These are phyloP conservation scores for Babylonia areolata DNA, from an alignment of 1,140 invertebrate species.

Conservation along the genomic window DNA sequence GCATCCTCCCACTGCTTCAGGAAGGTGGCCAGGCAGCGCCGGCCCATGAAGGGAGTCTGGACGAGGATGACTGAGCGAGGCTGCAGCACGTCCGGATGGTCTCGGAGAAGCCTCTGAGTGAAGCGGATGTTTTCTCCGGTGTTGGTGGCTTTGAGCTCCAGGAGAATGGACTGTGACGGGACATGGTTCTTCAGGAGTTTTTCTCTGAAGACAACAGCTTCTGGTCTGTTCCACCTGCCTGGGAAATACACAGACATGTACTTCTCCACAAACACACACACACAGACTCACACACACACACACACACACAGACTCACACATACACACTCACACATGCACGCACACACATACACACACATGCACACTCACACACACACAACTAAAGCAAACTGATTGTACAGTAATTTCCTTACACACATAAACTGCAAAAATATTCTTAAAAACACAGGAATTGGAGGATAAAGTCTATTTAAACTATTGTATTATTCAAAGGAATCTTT, in stretches of 20 bases:
- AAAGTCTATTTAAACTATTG: too few relatives aligned
- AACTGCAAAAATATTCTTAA: too few relatives aligned
- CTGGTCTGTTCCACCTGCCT: constrained; percentile 36
- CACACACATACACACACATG: neutral
- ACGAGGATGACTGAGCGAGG: constrained; percentile 59
- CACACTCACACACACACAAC: constrained; percentile 23
- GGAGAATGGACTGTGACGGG: constrained; percentile 49
- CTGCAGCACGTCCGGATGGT: constrained; percentile 29
- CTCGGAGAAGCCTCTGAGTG: constrained; percentile 45
- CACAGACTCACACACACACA: neutral
- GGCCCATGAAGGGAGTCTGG: constrained; percentile 66
- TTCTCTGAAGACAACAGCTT: constrained; percentile 65
- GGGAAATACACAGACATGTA: neutral
- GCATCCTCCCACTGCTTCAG: constrained; percentile 63
- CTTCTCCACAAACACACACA: neutral
- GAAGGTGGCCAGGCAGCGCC: constrained; percentile 64
- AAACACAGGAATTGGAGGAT: too few relatives aligned
- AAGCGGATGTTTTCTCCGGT: constrained; percentile 68
- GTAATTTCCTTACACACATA: too few relatives aligned
- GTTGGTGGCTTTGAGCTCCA: constrained; percentile 61
- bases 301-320: neutral
- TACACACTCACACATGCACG: constrained; percentile 14
- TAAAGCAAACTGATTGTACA: too few relatives aligned
- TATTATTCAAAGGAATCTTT: too few relatives aligned
- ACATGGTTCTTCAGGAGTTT: constrained; percentile 54